These are phyloP conservation scores for Pachliopta kotzebuea DNA, from an alignment of 2,888 invertebrate species.

Conservation along the genomic window DNA sequence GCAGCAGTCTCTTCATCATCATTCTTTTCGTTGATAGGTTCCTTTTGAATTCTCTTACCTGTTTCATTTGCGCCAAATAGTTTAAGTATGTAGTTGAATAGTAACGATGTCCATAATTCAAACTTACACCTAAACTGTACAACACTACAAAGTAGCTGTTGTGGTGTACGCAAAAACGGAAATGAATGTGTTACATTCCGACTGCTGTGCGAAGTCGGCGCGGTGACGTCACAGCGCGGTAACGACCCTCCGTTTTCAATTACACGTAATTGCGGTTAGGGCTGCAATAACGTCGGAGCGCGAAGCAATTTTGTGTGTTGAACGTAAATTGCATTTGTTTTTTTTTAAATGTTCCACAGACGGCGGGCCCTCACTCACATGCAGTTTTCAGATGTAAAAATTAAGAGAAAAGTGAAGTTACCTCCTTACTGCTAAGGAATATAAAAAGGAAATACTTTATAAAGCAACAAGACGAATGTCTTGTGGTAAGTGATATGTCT, in stretches of 20 bases:
- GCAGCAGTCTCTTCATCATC: too few species aligned
- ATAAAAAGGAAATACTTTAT: too few species aligned
- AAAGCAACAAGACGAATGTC: too few species aligned
- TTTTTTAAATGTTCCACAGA: slow-evolving; percentile 42
- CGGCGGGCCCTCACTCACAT: slow-evolving; percentile 2
- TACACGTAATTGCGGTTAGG: slow-evolving; percentile 71
- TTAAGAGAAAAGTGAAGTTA: too few species aligned
- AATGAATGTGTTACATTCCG: slow-evolving; percentile 23
- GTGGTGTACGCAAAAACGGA: slow-evolving; percentile 13
- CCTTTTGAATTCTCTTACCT: too few species aligned
- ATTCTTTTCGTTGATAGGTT: too few species aligned
- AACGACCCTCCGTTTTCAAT: slow-evolving; percentile 74
- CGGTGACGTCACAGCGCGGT: slow-evolving; percentile 52
- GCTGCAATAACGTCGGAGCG: slow-evolving; percentile 60
- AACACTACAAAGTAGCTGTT: slow-evolving; percentile 12
- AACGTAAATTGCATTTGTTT: slow-evolving; percentile 68
- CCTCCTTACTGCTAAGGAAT: too few species aligned
- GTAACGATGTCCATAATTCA: slow-evolving; percentile 11
- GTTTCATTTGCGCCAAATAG: too few species aligned
- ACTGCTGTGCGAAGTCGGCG: slow-evolving; percentile 29
- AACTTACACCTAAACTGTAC: slow-evolving; percentile 10
- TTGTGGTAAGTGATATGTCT: too few species aligned
- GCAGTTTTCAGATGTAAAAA: too few species aligned
- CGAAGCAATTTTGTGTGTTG: slow-evolving; percentile 60
- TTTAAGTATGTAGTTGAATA: background rate